phyloP scores from a whole-genome alignment of 1,140 invertebrate species.

The Caenorhabditis briggsae region DNA sequence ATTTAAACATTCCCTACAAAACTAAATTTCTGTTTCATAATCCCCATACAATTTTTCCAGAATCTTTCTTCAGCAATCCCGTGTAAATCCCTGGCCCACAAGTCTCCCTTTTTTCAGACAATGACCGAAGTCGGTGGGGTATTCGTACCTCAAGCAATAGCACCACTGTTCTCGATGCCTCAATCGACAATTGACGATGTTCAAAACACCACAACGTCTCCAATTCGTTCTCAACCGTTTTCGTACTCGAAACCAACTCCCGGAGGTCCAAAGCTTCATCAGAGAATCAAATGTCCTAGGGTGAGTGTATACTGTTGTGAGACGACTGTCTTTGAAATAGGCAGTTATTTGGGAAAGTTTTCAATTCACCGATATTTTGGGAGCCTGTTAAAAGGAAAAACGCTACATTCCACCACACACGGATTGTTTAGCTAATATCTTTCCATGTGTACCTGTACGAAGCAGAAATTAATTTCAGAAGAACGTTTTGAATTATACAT shows the following conservation, averaged over 20 bases:
- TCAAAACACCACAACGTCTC: constrained; percentile 4
- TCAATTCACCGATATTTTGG: too few species aligned
- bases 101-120: background rate
- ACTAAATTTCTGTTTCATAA: too few species aligned
- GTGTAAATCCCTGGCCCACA: too few species aligned
- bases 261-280: constrained; percentile 46
- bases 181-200: constrained; percentile 29
- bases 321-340: background rate
- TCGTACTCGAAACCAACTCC: constrained; percentile 58
- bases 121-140: constrained; percentile 35
- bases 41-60: too few species aligned
- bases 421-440: too few species aligned
- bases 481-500: too few species aligned
- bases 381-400: too few species aligned
- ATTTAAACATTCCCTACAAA: too few species aligned
- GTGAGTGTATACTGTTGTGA: background rate
- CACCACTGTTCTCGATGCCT: constrained; percentile 7
- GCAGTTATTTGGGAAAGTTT: background rate
- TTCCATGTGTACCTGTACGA: too few species aligned
- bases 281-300: constrained; percentile 56
- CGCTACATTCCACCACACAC: too few species aligned
- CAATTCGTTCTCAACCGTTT: constrained; percentile 27
- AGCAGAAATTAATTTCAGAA: too few species aligned
- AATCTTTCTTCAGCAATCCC: too few species aligned
- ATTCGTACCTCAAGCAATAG: background rate